Evolutionary conservation across 1,140 invertebrate species (phyloP), one percentile per base, ranked within the genome.

Genomic region (Calosoma granatense): DNA sequence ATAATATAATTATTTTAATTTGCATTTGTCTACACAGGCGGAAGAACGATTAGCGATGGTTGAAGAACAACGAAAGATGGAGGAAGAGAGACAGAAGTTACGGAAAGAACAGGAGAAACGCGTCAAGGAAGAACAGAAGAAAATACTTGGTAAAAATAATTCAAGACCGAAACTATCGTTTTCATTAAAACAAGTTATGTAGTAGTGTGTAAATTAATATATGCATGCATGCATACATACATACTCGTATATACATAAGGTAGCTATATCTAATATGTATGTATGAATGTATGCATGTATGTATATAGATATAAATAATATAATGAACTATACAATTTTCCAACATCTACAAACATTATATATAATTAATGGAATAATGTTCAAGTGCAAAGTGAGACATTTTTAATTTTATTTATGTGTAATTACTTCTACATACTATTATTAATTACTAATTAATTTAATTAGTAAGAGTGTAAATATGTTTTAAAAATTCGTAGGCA

Each of bases 101-200:
- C 86, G 90, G 70, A 92, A 92, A 73, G 92, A 96, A 72, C 88
- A 94, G 71, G 91, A 94, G 66, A 92, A 88, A 64, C 82, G 90
- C 62, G 78, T 88, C 52, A 94, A 94, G 75, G 90, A 94, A 73
- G 94, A 97, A 75, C 94, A 97, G 76, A 94, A 94, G 75, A 90
- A 93, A 72, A 97, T 97, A 64, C 80, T 97, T 63, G 94, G 94
- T 64, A 97, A 97, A 81, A 95, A 95, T 73, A 96, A 96, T 78
- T 94, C 93, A 58, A 81, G 94, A 73, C 94, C 94, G 55, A 94
- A 94, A 77, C 76, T 97, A 61, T 96, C 93, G 62, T 97, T 97
- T 78, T 83, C 86, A 60, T 76, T 96, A 61, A 92, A 92, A 73
- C 85, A 86, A 63, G 77, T 85, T 67, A 55, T 69, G 56, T 72